Evolutionary conservation across 2,888 invertebrate genomes (phyloP).

Genomic region (Himalopsyche japonica): DNA sequence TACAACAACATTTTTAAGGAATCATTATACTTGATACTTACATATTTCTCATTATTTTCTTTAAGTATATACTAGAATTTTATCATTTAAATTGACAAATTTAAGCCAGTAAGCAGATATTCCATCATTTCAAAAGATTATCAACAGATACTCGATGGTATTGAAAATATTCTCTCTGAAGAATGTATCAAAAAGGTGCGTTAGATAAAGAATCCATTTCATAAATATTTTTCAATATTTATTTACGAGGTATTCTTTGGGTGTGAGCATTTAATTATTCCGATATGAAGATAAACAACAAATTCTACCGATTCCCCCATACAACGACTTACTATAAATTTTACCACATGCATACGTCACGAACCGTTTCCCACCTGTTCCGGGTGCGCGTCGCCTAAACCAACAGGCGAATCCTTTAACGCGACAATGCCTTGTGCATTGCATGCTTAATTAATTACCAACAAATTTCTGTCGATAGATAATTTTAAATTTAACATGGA

Average conservation of each 20-base stretch:
- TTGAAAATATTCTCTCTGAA: too few species aligned
- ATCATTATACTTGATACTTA: too few species aligned
- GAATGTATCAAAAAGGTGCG: too few species aligned
- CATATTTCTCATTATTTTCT: too few species aligned
- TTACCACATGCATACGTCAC: background rate
- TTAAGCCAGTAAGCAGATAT: too few species aligned
- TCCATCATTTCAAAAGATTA: too few species aligned
- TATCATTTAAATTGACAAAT: too few species aligned
- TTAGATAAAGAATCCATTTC: too few species aligned
- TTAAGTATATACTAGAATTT: too few species aligned
- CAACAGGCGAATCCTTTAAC: background rate
- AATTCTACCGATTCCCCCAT: background rate
- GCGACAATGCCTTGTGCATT: constrained; percentile 2
- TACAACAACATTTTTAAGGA: too few species aligned
- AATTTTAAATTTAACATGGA: constrained; percentile 26
- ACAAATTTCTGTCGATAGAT: constrained; percentile 15
- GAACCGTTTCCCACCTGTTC: constrained; percentile 18
- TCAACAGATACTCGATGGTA: too few species aligned
- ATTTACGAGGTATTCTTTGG: background rate
- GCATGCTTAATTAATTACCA: constrained; percentile 19
- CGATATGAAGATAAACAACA: background rate
- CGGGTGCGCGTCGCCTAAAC: constrained; percentile 1
- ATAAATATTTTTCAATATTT: too few species aligned
- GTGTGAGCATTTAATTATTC: background rate
- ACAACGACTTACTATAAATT: background rate